Percentiles rank a stretch among this genome's conserved stretches.
phyloP scores from a whole-genome alignment of 1,140 invertebrate species.

The Bombus affinis region DNA sequence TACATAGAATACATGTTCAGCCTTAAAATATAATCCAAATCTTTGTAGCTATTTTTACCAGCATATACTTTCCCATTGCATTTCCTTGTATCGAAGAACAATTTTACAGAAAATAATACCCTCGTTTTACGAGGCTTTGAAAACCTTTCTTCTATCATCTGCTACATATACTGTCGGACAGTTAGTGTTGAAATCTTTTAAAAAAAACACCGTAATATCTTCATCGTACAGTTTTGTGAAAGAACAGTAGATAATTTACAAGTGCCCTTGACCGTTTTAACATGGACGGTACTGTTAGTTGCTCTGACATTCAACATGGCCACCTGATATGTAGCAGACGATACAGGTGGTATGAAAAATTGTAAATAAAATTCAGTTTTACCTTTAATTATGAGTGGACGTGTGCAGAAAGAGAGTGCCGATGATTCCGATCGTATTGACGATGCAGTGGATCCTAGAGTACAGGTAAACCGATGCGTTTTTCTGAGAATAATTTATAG shows the following conservation, averaged over 20 bases:
- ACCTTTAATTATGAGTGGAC: conserved; percentile 79
- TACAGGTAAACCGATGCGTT: conserved; percentile 76
- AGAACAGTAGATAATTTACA: neutral
- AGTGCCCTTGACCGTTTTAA: conserved; percentile 37
- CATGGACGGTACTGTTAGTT: conserved; percentile 48
- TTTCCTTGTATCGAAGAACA: neutral
- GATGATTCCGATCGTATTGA: conserved; percentile 77
- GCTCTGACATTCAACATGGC: conserved; percentile 77
- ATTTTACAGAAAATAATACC: too few species aligned
- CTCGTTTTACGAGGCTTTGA: neutral
- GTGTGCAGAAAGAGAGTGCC: conserved; percentile 70
- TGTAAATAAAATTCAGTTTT: conserved; percentile 75
- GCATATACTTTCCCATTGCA: neutral
- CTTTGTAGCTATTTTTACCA: neutral
- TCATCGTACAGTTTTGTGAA: neutral
- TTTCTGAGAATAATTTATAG: conserved; percentile 30
- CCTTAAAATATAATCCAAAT: neutral
- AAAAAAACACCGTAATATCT: neutral
- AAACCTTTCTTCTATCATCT: neutral
- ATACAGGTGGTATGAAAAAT: conserved; percentile 78
- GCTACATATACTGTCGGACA: neutral
- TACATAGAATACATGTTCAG: neutral
- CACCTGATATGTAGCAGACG: conserved; percentile 78
- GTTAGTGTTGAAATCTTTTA: neutral
- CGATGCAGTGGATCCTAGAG: conserved; percentile 82